phyloP scores from a whole-genome alignment of 2,888 invertebrate genomes.

The Agapostemon virescens region DNA sequence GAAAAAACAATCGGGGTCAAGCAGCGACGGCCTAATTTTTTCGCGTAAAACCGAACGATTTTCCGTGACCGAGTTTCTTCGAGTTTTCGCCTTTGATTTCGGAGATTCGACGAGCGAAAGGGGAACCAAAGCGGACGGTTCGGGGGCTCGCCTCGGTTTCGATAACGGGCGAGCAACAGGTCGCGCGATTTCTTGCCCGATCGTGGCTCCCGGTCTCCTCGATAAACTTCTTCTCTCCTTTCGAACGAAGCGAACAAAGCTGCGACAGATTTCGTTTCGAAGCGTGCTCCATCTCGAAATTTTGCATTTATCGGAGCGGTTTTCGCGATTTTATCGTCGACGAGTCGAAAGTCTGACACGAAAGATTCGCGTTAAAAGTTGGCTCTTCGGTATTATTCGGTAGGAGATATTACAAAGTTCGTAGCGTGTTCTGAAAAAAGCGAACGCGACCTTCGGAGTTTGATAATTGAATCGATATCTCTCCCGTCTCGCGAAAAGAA shows the following conservation, averaged over 20 bases:
- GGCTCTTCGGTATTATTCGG: not conserved
- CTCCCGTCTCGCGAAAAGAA: not conserved
- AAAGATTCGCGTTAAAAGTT: not conserved
- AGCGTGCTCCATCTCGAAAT: too few relatives aligned
- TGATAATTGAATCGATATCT: not conserved
- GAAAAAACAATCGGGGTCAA: not conserved
- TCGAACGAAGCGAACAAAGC: too few relatives aligned
- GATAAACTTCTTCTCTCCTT: conserved; percentile 22
- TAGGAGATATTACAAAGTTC: not conserved
- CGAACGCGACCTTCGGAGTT: not conserved
- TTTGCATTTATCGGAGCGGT: not conserved
- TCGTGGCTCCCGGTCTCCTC: not conserved
- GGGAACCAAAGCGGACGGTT: not conserved
- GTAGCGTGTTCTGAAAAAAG: not conserved
- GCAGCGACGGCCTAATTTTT: not conserved
- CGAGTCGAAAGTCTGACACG: not conserved
- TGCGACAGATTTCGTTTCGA: not conserved
- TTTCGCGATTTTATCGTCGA: not conserved
- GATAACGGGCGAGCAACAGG: conserved; percentile 38
- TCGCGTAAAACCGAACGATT: conserved; percentile 11
- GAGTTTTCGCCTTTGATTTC: not conserved
- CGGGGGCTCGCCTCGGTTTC: not conserved
- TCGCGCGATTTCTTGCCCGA: conserved; percentile 32
- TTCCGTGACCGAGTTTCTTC: not conserved
- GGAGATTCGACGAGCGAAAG: not conserved